Percentiles rank a stretch among this genome's conserved stretches.
Conservation (phyloP, 1,140 invertebrate genomes). For the Gryon sp. region DNA sequence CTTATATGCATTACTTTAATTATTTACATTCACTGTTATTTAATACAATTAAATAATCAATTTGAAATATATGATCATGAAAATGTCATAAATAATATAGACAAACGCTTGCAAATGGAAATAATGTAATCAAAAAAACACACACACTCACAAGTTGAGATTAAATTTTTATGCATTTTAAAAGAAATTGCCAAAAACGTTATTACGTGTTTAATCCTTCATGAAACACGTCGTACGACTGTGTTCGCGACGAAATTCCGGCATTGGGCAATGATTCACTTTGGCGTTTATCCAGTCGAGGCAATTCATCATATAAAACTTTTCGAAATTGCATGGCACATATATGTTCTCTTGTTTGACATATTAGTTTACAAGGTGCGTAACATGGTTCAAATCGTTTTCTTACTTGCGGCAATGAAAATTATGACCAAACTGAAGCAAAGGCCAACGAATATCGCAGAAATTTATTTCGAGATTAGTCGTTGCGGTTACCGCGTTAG, state of each 20-base stretch:
- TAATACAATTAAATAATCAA: too few relatives aligned
- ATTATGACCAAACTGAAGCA: slow-evolving; percentile 34
- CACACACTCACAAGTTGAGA: too few relatives aligned
- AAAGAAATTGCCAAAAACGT: too few relatives aligned
- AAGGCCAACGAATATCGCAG: slow-evolving; percentile 19
- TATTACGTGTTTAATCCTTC: neutral
- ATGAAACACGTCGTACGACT: neutral
- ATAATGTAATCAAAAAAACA: too few relatives aligned
- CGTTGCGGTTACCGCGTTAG: slow-evolving; percentile 26
- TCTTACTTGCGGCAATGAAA: slow-evolving; percentile 47
- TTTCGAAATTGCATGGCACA: slow-evolving; percentile 42
- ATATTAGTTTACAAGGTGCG: slow-evolving; percentile 52
- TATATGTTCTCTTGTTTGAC: slow-evolving; percentile 55
- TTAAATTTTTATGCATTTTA: too few relatives aligned
- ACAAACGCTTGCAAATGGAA: too few relatives aligned
- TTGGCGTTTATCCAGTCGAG: slow-evolving; percentile 39
- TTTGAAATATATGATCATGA: too few relatives aligned
- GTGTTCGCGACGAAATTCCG: slow-evolving; percentile 20
- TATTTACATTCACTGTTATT: too few relatives aligned
- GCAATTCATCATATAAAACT: slow-evolving; percentile 52
- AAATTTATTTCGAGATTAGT: slow-evolving; percentile 53
- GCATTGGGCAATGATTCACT: slow-evolving; percentile 35
- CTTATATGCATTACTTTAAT: too few relatives aligned
- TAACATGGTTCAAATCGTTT: slow-evolving; percentile 39
- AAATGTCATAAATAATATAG: too few relatives aligned